A percentile compares a stretch with the other conserved stretches of the same genome.
These are phyloP conservation scores for Puffinus mauretanicus DNA, from an alignment of 2,113 vertebrate genomes.

Conservation along the genomic window DNA sequence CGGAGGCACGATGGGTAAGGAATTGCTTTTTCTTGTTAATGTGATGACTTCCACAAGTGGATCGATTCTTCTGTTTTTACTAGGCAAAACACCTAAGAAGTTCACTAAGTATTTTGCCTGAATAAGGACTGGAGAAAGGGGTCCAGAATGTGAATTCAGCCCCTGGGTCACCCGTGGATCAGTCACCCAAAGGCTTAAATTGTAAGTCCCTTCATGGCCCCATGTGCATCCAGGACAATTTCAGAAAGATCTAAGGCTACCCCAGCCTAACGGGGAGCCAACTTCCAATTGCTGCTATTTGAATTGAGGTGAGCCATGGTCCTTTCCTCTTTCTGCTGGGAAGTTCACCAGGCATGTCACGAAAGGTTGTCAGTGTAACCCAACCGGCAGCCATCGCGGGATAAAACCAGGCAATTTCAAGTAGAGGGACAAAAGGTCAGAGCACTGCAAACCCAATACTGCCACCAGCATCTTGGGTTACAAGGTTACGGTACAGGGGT, in stretches of 20 bases:
- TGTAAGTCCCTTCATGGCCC: neutral
- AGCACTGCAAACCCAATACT: slow-evolving; percentile 24
- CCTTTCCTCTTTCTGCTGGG: neutral
- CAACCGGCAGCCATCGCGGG: neutral
- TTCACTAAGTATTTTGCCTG: neutral
- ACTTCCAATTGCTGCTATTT: neutral
- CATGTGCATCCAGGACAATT: neutral
- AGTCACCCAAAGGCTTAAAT: neutral
- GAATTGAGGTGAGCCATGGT: neutral
- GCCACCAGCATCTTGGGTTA: slow-evolving; percentile 34
- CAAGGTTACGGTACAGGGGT: slow-evolving; percentile 1
- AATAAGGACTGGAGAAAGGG: neutral
- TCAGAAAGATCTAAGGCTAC: neutral
- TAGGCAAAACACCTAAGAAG: neutral
- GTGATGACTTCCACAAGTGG: neutral
- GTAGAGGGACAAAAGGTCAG: slow-evolving; percentile 57
- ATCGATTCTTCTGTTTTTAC: neutral
- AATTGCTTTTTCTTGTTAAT: neutral
- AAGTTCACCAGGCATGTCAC: neutral
- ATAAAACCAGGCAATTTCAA: slow-evolving; percentile 14
- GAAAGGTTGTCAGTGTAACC: slow-evolving; percentile 38
- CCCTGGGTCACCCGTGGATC: neutral
- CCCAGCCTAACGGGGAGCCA: neutral
- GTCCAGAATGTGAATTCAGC: neutral
- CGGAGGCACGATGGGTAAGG: neutral